These are phyloP conservation scores for Gallinago stenura DNA, from an alignment of 2,797 vertebrate genomes.

Conservation along the genomic window DNA sequence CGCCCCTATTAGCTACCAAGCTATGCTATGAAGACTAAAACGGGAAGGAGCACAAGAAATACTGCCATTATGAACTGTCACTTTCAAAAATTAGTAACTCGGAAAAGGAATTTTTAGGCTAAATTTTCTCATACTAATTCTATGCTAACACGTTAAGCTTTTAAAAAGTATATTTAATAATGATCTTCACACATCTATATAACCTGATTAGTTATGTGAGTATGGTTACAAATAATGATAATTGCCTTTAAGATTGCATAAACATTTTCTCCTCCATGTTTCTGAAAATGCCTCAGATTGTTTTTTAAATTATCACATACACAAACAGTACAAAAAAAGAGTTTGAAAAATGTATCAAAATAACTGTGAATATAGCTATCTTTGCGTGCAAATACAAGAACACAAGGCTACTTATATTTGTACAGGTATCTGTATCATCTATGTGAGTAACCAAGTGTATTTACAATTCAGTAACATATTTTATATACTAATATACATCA, in stretches of 20 bases:
- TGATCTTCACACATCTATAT: neutral
- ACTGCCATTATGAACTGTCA: neutral
- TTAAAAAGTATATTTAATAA: neutral
- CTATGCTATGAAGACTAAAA: neutral
- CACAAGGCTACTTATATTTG: neutral
- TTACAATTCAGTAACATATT: neutral
- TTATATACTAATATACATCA: neutral
- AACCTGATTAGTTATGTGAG: neutral
- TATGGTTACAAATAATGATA: neutral
- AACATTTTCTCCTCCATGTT: neutral
- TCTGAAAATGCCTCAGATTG: neutral
- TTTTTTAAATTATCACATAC: neutral
- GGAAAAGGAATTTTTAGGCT: neutral
- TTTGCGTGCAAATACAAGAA: neutral
- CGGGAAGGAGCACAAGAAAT: neutral
- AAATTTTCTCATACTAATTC: neutral
- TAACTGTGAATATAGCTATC: neutral
- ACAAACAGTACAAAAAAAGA: neutral
- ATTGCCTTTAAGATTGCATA: neutral
- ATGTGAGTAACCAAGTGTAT: neutral
- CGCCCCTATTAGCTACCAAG: neutral
- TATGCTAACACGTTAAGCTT: neutral
- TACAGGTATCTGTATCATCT: neutral
- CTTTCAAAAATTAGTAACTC: neutral
- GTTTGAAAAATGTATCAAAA: neutral